A percentile compares a stretch with the other conserved stretches of the same genome.
phyloP scores from a whole-genome alignment of 2,888 invertebrate genomes.

The Cosmia trapezina region DNA sequence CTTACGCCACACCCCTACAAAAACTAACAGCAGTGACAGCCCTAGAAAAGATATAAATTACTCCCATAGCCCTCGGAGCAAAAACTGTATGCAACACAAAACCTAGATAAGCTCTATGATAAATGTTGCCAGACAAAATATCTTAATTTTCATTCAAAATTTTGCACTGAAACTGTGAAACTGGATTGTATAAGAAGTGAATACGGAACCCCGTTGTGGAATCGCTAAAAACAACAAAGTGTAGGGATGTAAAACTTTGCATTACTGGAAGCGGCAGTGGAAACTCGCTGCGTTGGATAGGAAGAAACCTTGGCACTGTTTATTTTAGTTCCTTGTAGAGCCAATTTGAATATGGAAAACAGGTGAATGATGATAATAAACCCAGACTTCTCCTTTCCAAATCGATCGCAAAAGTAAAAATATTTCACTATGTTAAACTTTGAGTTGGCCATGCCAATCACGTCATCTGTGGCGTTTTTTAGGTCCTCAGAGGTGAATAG shows the following conservation, averaged over 20 bases:
- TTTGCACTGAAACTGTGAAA: conserved; percentile 65
- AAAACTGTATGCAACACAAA: conserved; percentile 59
- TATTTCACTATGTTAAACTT: not conserved
- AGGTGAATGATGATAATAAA: not conserved
- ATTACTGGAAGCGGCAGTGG: conserved; percentile 43
- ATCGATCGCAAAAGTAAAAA: not conserved
- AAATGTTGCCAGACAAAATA: conserved; percentile 62
- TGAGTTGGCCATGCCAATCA: not conserved
- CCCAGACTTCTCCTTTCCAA: not conserved
- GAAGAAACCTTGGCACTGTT: not conserved
- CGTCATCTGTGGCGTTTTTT: not conserved
- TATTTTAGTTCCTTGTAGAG: not conserved
- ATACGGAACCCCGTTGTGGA: conserved; percentile 69
- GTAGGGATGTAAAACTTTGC: conserved; percentile 15
- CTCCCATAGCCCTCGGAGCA: conserved; percentile 52
- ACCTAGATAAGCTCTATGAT: conserved; percentile 63
- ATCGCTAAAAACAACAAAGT: conserved; percentile 70
- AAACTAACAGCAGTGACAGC: conserved; percentile 52
- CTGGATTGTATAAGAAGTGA: conserved; percentile 68
- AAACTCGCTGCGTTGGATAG: not conserved
- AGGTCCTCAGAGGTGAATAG: not conserved
- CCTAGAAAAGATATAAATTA: conserved; percentile 59
- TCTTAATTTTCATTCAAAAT: conserved; percentile 64
- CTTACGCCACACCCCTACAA: conserved; percentile 51
- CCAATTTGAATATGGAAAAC: conserved; percentile 9